Evolutionary conservation across 2,797 vertebrate species (phyloP), one percentile per base, ranked within the genome.

Genomic region (Bovichtus diacanthus): DNA sequence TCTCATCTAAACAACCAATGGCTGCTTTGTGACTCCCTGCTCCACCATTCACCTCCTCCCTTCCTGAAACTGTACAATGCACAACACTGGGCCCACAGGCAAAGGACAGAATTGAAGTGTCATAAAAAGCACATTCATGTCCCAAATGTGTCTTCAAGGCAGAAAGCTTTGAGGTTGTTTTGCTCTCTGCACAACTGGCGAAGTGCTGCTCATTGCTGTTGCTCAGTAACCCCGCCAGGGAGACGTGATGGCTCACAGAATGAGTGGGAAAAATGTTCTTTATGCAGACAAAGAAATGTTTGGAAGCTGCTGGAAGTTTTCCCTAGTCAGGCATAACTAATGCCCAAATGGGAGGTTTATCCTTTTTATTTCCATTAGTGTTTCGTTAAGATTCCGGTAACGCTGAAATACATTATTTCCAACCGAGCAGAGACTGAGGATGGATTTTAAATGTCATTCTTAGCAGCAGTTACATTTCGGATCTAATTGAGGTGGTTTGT

Each of bases 101-200:
- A 87, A 76, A 75, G 83, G 86, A 64, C 83, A 85, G 85, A 90
- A 92, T 80, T 90, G 74, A 90, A 92, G 85, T 85, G 87, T 90
- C 87, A 91, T 94, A 92, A 94, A 93, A 94, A 84, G 66, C 82
- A 77, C 81, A 86, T 91, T 89, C 67, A 50, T 76, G 87, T 94
- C 91, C 88, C 91, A 76, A 80, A 90, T 69, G 84, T 72, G 87
- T 92, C 85, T 92, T 91, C 82, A 86, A 87, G 76, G 84, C 78
- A 78, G 76, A 82, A 87, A 77, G 82, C 83, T 83, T 74, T 81
- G 74, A 69, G 68, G 67, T 86, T 82, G 78, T 81, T 80, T 74
- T 63, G 54, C 43, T 77, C 59, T 76, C 50, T 54, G 54, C 79
- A 80, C 82, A 87, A 79, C 68, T 81, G 76, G 77, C 13, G 43